Base-by-base conservation (phyloP, 2,113 vertebrate species). In the Tachycineta bicolor region DNA sequence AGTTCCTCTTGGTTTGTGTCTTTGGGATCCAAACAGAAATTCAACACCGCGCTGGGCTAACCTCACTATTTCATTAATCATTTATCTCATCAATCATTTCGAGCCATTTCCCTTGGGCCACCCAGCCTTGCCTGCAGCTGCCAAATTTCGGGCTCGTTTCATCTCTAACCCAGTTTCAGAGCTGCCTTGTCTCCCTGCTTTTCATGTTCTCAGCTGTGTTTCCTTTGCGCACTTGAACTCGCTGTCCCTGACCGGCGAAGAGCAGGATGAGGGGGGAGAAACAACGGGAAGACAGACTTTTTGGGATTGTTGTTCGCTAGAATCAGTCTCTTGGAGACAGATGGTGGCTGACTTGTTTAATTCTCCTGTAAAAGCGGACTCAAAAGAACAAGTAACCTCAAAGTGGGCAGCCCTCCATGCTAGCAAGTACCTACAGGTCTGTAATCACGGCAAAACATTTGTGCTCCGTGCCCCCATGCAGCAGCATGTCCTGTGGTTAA, bases 91-190 rank as follows among this genome's bases (percentile, higher is more conserved):
- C 96, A 90, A 81, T 97, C 94, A 93, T 86, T 88, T 82, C 0
- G 0, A 93, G 71, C 75, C 47, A 3, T 91, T 83, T 77, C 96
- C 94, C 93, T 59, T n/a, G 82, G 93, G 94, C 92, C 88, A 94
- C 88, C 50, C 84, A 77, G 92, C 92, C 90, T 95, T 70, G 82
- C 92, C 94, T 92, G 62, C 82, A 95, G 93, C 94, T 94, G 96
- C 91, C 93, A 93, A 80, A 89, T 87, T 76, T 65, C 89, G 89
- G 89, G 74, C 90, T 95, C 0, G 5, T 96, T 97, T 96, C 68
- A 97, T 96, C 87, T 96, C 90, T 93, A 96, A 95, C 93, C 96
- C 49, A 94, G 52, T 92, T 96, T 96, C 89, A 64, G 94, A 80
- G 63, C 84, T 80, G 78, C 93, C 93, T 94, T 26, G n/a, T 70